These are phyloP conservation scores for Deroplatys truncata DNA, from an alignment of 2,888 invertebrate species.

Conservation along the genomic window DNA sequence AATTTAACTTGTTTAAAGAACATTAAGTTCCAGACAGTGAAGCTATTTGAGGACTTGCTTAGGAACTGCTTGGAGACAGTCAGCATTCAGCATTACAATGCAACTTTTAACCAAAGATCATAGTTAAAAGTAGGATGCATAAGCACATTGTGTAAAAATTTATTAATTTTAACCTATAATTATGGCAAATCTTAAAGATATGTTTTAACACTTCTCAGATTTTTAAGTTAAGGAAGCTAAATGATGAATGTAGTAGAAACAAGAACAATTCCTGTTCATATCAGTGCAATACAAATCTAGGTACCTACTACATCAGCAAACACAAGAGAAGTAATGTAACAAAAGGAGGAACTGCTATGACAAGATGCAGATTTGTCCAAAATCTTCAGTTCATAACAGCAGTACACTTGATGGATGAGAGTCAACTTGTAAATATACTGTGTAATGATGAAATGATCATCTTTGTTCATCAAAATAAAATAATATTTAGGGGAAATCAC, in stretches of 20 bases:
- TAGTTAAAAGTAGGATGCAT: neutral
- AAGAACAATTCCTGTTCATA: neutral
- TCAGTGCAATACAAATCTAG: neutral
- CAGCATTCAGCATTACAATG: neutral
- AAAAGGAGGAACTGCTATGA: neutral
- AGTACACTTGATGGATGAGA: neutral
- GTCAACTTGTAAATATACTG: neutral
- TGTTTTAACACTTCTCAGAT: too few relatives aligned
- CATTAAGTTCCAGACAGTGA: neutral
- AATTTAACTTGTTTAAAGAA: neutral
- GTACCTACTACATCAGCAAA: neutral
- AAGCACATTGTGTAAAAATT: neutral
- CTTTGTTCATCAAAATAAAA: neutral
- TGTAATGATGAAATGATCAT: neutral
- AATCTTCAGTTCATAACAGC: neutral
- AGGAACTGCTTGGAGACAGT: neutral
- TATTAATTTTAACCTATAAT: neutral
- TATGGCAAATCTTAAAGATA: too few relatives aligned
- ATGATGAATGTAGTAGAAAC: neutral
- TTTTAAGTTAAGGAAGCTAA: neutral
- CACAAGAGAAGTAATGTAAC: neutral
- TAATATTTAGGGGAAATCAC: neutral
- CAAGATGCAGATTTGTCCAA: neutral
- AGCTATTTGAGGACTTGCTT: neutral
- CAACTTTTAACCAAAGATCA: neutral